Conservation (phyloP, 2,888 invertebrate genomes). For the Phytoseiulus persimilis region DNA sequence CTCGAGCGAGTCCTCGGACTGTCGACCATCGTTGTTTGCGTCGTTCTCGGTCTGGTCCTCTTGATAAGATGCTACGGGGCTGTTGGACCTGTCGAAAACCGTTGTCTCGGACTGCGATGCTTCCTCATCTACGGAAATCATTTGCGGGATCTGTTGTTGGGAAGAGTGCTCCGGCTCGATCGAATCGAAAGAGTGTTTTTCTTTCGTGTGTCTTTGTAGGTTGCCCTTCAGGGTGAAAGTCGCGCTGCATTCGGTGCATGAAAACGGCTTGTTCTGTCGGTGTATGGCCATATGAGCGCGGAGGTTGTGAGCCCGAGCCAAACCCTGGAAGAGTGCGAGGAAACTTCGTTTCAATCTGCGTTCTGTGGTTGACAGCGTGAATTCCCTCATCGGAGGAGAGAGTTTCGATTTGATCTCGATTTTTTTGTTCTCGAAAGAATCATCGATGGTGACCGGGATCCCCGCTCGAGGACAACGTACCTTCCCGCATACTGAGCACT, state of each 20-base stretch:
- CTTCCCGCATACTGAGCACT: slow-evolving; percentile 51
- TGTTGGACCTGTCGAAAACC: slow-evolving; percentile 7
- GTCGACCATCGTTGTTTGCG: slow-evolving; percentile 16
- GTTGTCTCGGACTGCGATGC: slow-evolving; percentile 19
- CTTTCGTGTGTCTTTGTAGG: slow-evolving; percentile 45
- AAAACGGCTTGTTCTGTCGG: slow-evolving; percentile 50
- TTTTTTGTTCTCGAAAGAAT: too few relatives aligned
- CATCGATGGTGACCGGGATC: too few relatives aligned
- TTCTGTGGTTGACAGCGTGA: too few relatives aligned
- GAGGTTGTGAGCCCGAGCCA: slow-evolving; percentile 51
- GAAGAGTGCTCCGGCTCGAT: background rate
- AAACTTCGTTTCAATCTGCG: background rate
- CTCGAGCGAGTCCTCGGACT: slow-evolving; percentile 17
- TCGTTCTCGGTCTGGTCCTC: slow-evolving; percentile 1
- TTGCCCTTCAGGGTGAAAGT: slow-evolving; percentile 52
- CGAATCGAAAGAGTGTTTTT: slow-evolving; percentile 43
- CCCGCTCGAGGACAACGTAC: slow-evolving; percentile 6
- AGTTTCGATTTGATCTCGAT: too few relatives aligned
- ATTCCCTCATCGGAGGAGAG: too few relatives aligned
- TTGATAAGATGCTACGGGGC: background rate
- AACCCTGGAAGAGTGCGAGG: slow-evolving; percentile 44
- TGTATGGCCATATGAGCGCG: slow-evolving; percentile 52
- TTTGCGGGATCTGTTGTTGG: background rate
- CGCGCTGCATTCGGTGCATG: slow-evolving; percentile 50
- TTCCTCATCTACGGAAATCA: slow-evolving; percentile 29